phyloP scores from a whole-genome alignment of 2,797 vertebrate species.

The Scolopax rusticola region DNA sequence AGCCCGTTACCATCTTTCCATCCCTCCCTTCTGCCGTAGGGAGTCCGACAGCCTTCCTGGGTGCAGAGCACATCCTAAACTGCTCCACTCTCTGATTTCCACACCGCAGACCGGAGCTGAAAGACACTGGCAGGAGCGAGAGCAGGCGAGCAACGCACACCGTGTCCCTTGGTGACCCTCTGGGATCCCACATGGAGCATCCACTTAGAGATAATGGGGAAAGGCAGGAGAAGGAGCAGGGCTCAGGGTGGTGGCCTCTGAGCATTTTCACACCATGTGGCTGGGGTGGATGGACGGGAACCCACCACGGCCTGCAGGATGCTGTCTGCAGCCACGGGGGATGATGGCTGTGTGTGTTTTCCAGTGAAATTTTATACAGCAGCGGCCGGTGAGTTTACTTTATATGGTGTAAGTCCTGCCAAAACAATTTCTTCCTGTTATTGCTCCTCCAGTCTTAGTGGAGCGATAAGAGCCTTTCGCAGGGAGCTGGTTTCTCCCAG shows the following conservation, averaged over 20 bases:
- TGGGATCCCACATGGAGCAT: fast-evolving
- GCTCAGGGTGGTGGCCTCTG: fast-evolving
- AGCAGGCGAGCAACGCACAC: fast-evolving
- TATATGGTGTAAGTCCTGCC: slow-evolving; percentile 13
- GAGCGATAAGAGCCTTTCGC: neutral
- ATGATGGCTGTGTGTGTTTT: neutral
- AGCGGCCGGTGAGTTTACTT: neutral
- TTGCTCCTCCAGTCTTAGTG: neutral
- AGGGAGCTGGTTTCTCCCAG: slow-evolving; percentile 3
- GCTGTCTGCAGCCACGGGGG: neutral
- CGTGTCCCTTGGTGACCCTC: fast-evolving
- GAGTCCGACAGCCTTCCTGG: fast-evolving
- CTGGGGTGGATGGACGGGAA: fast-evolving
- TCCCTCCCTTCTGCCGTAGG: neutral
- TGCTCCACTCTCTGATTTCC: neutral
- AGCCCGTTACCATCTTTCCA: fast-evolving
- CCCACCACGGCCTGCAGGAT: neutral
- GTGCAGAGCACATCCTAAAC: neutral
- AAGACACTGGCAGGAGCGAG: fast-evolving
- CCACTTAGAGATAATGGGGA: fast-evolving
- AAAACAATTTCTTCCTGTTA: slow-evolving; percentile 69
- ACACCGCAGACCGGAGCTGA: fast-evolving
- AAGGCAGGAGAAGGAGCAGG: neutral
- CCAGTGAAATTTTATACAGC: neutral
- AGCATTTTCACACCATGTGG: fast-evolving